Conservation (phyloP, 1,140 invertebrate genomes). For the Drosophila hydei region DNA sequence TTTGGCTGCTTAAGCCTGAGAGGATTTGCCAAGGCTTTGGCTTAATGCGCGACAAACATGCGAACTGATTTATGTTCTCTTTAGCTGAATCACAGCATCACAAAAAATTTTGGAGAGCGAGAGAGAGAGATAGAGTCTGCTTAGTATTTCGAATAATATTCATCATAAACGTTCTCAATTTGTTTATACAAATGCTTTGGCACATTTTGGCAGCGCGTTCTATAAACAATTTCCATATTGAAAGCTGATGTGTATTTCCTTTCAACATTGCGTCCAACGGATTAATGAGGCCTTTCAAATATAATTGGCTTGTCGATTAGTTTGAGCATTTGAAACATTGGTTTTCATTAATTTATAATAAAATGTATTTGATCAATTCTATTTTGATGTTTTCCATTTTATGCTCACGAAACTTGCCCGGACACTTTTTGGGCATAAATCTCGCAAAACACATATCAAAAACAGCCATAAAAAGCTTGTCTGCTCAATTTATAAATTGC, state of each 20-base stretch:
- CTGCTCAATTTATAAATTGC: conserved; percentile 52
- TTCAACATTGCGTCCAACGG: conserved; percentile 25
- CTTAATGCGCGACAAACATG: conserved; percentile 66
- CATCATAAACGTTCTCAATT: conserved; percentile 56
- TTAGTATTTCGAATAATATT: conserved; percentile 40
- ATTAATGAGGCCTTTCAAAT: conserved; percentile 64
- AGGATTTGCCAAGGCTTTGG: conserved; percentile 38
- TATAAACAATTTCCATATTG: conserved; percentile 59
- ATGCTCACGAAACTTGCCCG: conserved; percentile 5
- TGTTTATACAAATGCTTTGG: conserved; percentile 62
- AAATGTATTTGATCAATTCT: neutral
- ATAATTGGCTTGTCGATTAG: conserved; percentile 58
- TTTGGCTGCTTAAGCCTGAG: conserved; percentile 2
- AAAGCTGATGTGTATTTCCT: conserved; percentile 44
- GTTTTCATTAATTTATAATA: conserved; percentile 19
- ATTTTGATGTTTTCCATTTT: conserved; percentile 2
- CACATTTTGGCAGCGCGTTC: conserved; percentile 58
- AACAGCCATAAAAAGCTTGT: conserved; percentile 54
- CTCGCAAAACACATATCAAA: conserved; percentile 23
- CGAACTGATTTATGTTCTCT: conserved; percentile 62
- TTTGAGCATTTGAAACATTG: conserved; percentile 29
- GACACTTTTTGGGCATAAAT: conserved; percentile 36
- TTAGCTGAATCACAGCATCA: conserved; percentile 18
- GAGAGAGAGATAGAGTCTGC: neutral
- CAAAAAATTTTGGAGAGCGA: conserved; percentile 16